Evolutionary conservation across 2,797 vertebrate genomes (phyloP), one percentile per base, ranked within the genome.

Genomic region (Lerista edwardsae): DNA sequence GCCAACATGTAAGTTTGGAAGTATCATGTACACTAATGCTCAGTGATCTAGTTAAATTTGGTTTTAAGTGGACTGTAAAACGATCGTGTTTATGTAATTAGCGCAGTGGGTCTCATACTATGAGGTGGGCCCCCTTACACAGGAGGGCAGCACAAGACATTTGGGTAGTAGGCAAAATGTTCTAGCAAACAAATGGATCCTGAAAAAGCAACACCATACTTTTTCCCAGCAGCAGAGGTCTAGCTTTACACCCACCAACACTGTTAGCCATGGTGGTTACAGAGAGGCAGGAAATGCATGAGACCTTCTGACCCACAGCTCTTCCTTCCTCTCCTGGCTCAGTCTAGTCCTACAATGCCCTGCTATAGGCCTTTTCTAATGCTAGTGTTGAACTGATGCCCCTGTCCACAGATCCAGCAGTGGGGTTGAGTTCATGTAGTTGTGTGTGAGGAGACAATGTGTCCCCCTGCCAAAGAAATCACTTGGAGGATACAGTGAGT

Each of bases 31-130:
- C 68, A 17, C 0, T 0, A 76, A 41, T 41, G 10, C 85, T 79
- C n/a, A 9, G 1, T 71, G 3, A 62, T 8, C 0, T 85, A 59
- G 23, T 71, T 91, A 82, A 85, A 65, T 86, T 59, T 82, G 82
- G 75, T 51, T 69, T 57, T 55, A 86, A 6, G 4, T 79, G 41
- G 44, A 47, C n/a, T 61, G 3, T 39, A 29, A 59, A 47, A 69
- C 19, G 23, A 61, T 61, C 8, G 9, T 15, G 34, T 23, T 29
- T 39, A 5, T 25, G 51, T 55, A 79, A 17, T 23, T 29, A 44
- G 36, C 39, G 11, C 31, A 36, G 51, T 31, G 31, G 65, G 39
- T 81, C 79, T 71, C 55, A 12, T 51, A 51, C 12, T 11, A 3
- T 47, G n/a, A 55, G 2, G 11, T 29, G 9, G 3, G 2, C 34